Base-by-base conservation (phyloP, 2,888 invertebrate species). In the Netelia melanura region DNA sequence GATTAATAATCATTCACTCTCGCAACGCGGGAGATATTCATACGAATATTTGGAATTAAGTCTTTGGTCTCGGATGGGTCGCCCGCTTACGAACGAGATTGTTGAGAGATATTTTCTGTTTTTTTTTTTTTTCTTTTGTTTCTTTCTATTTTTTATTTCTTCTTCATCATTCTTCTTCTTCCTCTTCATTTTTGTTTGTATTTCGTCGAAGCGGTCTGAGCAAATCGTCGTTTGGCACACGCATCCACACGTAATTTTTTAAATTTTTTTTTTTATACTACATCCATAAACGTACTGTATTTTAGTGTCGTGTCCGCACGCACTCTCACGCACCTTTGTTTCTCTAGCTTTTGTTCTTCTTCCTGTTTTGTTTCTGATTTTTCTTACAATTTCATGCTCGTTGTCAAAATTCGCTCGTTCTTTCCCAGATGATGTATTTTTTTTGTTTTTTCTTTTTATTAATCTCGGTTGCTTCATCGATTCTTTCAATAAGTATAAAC, bases 51-150 rank as follows among this genome's bases (percentile, higher is more conserved):
- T 81, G 75, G 88, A 89, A 91, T 80, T 91, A 92, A 92, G 92
- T 92, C 92, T 92, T 92, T 92, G 92, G 92, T 92, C 92, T 92
- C 92, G 90, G 91, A 92, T 92, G 90, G 90, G 90, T 92, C 90
- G 89, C 87, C 90, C 91, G 89, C 90, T 90, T 87, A 86, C 89
- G 89, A 84, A 83, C 76, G 78, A 83, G 72, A 86, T 81, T 78
- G 76, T 85, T 77, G 48, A 54, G 58, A 67, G 71, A 82, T 70
- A 83, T 61, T 43, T 30, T 68, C 56, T 77, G 14, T 62, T 25
- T 67, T 76, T 76, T 52, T 62, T 25, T 67, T 76, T 76, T 52
- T 67, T 72, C 62, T 54, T 70, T 64, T 75, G 48, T 3, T 30
- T 30, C 30, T 30, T 30, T 30, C 2, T 30, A 2, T 30, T 30